These are phyloP conservation scores for Norana najaformis DNA, from an alignment of 2,888 invertebrate species.

Conservation along the genomic window DNA sequence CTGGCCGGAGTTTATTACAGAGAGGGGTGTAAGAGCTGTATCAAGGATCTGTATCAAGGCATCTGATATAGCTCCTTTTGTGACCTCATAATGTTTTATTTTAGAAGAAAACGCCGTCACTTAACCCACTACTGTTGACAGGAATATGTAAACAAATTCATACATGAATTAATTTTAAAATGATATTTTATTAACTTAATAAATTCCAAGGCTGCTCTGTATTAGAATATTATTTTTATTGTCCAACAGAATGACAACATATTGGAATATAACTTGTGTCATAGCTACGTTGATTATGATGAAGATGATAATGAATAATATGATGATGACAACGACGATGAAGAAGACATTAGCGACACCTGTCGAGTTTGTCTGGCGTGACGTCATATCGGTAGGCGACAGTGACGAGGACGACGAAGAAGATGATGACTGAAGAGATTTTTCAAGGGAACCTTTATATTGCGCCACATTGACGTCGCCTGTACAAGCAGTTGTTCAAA, in stretches of 20 bases:
- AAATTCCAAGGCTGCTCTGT: not conserved
- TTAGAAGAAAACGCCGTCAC: no score
- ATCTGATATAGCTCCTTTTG: no score
- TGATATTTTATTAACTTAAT: not conserved
- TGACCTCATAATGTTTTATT: no score
- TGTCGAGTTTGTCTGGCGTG: not conserved
- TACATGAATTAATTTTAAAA: not conserved
- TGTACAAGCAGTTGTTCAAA: not conserved
- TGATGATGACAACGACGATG: not conserved
- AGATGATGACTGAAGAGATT: not conserved
- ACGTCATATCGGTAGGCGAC: not conserved
- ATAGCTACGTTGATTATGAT: not conserved
- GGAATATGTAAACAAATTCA: not conserved
- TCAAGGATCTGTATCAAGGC: no score
- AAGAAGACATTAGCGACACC: not conserved
- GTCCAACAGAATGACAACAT: not conserved
- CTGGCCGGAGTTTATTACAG: no score
- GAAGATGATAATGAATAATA: no score
- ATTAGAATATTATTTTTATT: not conserved
- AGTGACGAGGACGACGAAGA: not conserved
- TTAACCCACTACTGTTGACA: no score
- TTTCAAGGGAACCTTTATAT: not conserved
- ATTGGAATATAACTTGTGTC: no score
- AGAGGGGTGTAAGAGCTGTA: no score
- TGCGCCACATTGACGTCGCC: not conserved